Evolutionary conservation across 2,113 vertebrate genomes (phyloP), one percentile per base, ranked within the genome.

Genomic region (Empidonax traillii): DNA sequence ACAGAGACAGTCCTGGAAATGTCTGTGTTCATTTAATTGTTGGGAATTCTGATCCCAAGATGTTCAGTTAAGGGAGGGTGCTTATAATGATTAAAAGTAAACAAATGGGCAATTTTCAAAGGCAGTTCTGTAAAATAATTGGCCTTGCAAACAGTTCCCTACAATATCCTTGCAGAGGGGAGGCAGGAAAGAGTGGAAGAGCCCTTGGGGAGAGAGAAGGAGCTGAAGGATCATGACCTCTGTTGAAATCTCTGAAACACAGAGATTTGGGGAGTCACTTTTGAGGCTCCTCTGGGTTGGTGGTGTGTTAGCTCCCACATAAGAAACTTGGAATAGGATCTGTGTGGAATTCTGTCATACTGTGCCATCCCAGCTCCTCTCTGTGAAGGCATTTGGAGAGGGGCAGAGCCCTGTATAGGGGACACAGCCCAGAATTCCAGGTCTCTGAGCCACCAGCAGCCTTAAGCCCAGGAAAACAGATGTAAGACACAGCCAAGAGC

Each of bases 341-440:
- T 58, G 21, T 56, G 53, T 9, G 9, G 41, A 59, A 31, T 46
- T 33, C 27, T 4, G 9, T 28, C 0, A 0, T 20, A 1, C 61
- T 61, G 27, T 37, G 55, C 66, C 20, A 16, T 71, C 43, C 82
- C 51, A 74, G 0, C 56, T 78, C 31, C 33, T 56, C 8, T 44
- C 53, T 77, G 25, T 12, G 61, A 67, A 13, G 31, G 47, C 22
- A 2, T 63, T 55, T 47, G 61, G 69, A 72, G 37, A 62, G 51
- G 46, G 33, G 41, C 59, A 74, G 81, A 72, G 44, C 33, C 55
- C 3, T 4, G 21, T 27, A 53, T 3, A 30, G 25, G 33, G 33
- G 35, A 31, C 43, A 47, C 14, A 28, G n/a, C 83, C 46, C 61
- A 35, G 19, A 33, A 10, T 63, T 85, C 39, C 2, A 12, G 77